Evolutionary conservation across 2,888 invertebrate species (phyloP), one percentile per base, ranked within the genome.

Genomic region (Acanthopleura granulata): DNA sequence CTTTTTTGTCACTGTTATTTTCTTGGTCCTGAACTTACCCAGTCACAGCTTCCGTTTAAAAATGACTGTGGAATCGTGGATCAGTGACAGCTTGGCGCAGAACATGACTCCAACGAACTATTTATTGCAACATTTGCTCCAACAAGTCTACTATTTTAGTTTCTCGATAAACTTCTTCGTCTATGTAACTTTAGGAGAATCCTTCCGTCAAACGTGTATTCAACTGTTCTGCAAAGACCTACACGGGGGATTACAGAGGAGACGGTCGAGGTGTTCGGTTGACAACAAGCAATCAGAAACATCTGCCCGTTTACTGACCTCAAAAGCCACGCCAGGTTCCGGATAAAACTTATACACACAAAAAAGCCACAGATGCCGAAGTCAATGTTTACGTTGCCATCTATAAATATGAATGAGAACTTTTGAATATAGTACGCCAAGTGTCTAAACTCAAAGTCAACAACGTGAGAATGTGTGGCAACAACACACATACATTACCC

Each of bases 131-230:
- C 71, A 74, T 15, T 25, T 79, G 16, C 76, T 77, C 51, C 70
- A 75, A 27, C 61, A 75, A 30, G 50, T 79, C 16, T 77, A 77
- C 72, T 77, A 79, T 70, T 22, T 76, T 16, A 75, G 75, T 71
- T 73, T 74, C 1, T 75, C 74, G 11, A 62, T 76, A 49, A 79
- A 76, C 29, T 76, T 75, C n/a, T 73, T 72, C 16, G 73, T 77
- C 3, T 79, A 79, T 69, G 62, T 79, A 27, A 49, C 73, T 12
- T 76, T 77, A 30, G 79, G 79, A 0, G 74, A 75, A 49, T 77
- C 77, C 49, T 79, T 79, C 49, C 51, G 76, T 9, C 22, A 73
- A 3, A 75, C 75, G 6, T 79, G 77, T 66, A 25, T 29, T 51
- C 71, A 73, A 12, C 49, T 73, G 49, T 79, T 71, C 71, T 71